Evolutionary conservation across 1,140 invertebrate species (phyloP).

Genomic region (Drosophila sucinea): DNA sequence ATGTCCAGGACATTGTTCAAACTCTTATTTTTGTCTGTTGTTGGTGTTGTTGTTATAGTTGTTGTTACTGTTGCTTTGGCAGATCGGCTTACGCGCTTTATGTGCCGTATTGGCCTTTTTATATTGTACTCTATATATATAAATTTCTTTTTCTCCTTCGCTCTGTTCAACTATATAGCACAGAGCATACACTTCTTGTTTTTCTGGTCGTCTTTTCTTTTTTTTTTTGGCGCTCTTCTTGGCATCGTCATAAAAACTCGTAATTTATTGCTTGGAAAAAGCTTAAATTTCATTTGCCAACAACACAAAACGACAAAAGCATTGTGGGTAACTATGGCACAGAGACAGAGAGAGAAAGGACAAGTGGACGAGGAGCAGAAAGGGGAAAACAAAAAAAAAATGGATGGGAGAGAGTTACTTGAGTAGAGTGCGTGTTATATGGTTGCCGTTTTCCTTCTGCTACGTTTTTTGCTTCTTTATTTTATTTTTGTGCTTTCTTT

Average conservation of each 20-base stretch:
- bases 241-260: conserved; percentile 79
- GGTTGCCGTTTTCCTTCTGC: conserved; percentile 52
- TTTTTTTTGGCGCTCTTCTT: conserved; percentile 45
- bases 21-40: conserved; percentile 40
- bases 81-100: conserved; percentile 79
- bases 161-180: conserved; percentile 60
- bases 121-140: conserved; percentile 21
- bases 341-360: conserved; percentile 3
- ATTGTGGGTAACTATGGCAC: conserved; percentile 62
- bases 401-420: conserved; percentile 27
- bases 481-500: conserved; percentile 34
- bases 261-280: conserved; percentile 82
- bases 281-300: conserved; percentile 81
- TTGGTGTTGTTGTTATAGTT: conserved; percentile 6
- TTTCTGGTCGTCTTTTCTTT: conserved; percentile 19
- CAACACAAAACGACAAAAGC: conserved; percentile 61
- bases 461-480: conserved; percentile 11
- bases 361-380: background rate
- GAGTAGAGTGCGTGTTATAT: conserved; percentile 56
- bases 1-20: conserved; percentile 48
- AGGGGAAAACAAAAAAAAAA: background rate
- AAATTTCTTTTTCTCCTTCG: conserved; percentile 31
- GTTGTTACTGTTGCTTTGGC: conserved; percentile 53
- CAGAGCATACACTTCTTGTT: conserved; percentile 38
- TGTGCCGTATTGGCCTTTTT: conserved; percentile 55